Conservation (phyloP, 35 echinoderm and acorn worm genomes). For the Apostichopus parvimensis region DNA sequence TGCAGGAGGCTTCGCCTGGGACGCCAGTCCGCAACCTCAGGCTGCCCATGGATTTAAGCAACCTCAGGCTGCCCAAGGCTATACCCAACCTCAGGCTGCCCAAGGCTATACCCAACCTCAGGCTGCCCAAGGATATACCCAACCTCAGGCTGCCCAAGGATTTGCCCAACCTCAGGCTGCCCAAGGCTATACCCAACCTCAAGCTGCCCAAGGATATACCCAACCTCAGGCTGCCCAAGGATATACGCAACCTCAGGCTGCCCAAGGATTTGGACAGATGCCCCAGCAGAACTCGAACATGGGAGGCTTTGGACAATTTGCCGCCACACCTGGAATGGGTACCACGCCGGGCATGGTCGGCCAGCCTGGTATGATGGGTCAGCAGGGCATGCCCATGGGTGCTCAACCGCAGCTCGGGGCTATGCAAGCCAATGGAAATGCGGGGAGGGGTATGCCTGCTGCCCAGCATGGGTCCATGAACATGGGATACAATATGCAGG, state of each 20-base stretch:
- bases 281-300: conserved; percentile 10
- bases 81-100: too few relatives aligned
- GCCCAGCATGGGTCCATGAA: not conserved
- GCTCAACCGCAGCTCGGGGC: not conserved
- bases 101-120: too few relatives aligned
- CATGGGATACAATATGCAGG: conserved; percentile 38
- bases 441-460: not conserved
- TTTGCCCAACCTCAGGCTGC: too few relatives aligned
- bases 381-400: conserved; percentile 22
- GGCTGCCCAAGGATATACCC: too few relatives aligned
- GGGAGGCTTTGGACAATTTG: conserved; percentile 30
- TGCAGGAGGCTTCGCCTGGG: not conserved
- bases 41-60: too few relatives aligned
- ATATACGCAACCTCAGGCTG: not conserved
- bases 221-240: too few relatives aligned
- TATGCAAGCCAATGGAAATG: conserved; percentile 20
- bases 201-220: too few relatives aligned
- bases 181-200: too few relatives aligned
- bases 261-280: conserved; percentile 23
- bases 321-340: not conserved
- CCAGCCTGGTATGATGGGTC: conserved; percentile 14
- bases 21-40: not conserved
- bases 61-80: too few relatives aligned
- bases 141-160: too few relatives aligned
- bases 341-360: not conserved